Conservation (phyloP, 2,797 vertebrate genomes). For the Uromys caudimaculatus region DNA sequence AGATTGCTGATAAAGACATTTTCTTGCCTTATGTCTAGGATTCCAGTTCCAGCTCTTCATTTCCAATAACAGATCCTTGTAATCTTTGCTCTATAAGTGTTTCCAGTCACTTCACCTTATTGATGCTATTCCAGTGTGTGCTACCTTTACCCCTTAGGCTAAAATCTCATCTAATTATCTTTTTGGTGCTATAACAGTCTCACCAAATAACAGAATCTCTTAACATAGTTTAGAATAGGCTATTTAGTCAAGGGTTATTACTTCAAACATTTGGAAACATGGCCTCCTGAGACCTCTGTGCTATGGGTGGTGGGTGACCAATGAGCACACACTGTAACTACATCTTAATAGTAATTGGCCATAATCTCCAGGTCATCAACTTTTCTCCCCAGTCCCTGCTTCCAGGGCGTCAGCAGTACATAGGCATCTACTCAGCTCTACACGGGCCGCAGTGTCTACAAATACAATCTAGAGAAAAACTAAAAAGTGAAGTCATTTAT, state of each 20-base stretch:
- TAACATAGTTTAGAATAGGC: background rate
- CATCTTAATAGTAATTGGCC: background rate
- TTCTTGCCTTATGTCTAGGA: background rate
- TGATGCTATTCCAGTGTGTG: background rate
- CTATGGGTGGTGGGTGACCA: background rate
- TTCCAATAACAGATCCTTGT: background rate
- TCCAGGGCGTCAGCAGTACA: background rate
- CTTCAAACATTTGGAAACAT: conserved; percentile 16
- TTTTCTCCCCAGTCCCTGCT: background rate
- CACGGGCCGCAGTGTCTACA: background rate
- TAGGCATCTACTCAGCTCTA: background rate
- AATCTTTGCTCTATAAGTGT: background rate
- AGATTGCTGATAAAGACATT: background rate
- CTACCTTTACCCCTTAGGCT: background rate
- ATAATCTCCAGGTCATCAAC: background rate
- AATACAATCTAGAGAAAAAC: conserved; percentile 25
- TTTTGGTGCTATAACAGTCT: background rate
- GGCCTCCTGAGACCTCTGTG: background rate
- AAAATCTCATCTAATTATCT: conserved; percentile 5
- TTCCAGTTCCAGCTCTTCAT: background rate
- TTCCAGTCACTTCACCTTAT: background rate
- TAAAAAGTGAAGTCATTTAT: background rate
- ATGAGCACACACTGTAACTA: conserved; percentile 5
- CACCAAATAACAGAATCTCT: conserved; percentile 5
- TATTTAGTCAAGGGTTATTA: conserved; percentile 11